These are phyloP conservation scores for Odontocolon sp. DNA, from an alignment of 2,888 invertebrate genomes.

Conservation along the genomic window DNA sequence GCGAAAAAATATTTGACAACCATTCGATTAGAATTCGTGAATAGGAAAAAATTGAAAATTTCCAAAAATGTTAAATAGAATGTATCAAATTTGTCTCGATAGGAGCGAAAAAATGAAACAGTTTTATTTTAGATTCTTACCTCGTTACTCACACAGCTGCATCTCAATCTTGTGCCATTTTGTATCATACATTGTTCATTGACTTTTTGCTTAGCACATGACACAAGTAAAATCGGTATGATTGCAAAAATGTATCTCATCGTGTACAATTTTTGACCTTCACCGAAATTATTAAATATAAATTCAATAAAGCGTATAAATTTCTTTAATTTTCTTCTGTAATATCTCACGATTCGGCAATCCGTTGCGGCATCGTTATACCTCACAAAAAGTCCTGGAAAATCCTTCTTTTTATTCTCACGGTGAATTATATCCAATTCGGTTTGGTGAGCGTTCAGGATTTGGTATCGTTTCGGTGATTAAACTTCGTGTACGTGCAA, in stretches of 20 bases:
- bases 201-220: slow-evolving; percentile 46
- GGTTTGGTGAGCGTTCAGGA: background rate
- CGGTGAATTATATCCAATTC: slow-evolving; percentile 38
- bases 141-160: slow-evolving; percentile 67
- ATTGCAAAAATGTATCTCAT: slow-evolving; percentile 48
- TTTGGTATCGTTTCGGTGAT: slow-evolving; percentile 31
- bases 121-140: slow-evolving; percentile 52
- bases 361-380: slow-evolving; percentile 17
- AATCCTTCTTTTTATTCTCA: background rate
- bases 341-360: background rate
- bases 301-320: background rate
- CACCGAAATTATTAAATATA: background rate
- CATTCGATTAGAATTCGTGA: too few species aligned
- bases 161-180: slow-evolving; percentile 59
- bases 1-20: too few species aligned
- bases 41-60: too few species aligned
- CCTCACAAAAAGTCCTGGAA: background rate
- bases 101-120: background rate
- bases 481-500: slow-evolving; percentile 31
- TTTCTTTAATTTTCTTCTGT: background rate
- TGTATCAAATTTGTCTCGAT: background rate
- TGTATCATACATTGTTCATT: slow-evolving; percentile 64
- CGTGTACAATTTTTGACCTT: background rate
- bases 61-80: too few species aligned
- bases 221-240: slow-evolving; percentile 11